A percentile compares a stretch with the other conserved stretches of the same genome.
Conservation (phyloP, 23 tunicate species). For the Styela clava region DNA sequence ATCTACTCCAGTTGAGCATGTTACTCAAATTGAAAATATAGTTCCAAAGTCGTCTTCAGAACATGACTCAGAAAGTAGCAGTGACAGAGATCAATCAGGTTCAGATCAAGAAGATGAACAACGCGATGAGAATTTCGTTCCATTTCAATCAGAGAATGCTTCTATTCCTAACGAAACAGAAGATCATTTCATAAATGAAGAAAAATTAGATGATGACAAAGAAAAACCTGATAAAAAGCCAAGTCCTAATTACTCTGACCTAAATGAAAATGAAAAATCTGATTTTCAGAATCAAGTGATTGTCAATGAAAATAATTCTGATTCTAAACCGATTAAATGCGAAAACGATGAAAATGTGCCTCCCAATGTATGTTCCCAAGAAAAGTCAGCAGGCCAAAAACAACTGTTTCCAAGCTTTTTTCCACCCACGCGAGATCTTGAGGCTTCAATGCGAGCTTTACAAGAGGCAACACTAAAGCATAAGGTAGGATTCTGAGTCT, state of each 20-base stretch:
- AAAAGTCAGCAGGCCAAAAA: not conserved
- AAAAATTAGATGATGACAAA: not conserved
- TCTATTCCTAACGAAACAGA: not conserved
- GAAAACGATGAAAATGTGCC: constrained; percentile 4
- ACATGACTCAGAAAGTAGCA: too few relatives aligned
- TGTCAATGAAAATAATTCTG: not conserved
- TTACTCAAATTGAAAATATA: too few relatives aligned
- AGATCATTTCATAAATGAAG: not conserved
- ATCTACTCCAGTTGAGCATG: too few relatives aligned
- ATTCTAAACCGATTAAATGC: not conserved
- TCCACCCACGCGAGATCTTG: constrained; percentile 55
- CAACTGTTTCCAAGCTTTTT: constrained; percentile 49
- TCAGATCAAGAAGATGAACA: too few relatives aligned
- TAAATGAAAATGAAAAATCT: not conserved
- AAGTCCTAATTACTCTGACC: not conserved
- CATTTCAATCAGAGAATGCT: not conserved
- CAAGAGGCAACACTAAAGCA: constrained; percentile 69
- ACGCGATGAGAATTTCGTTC: not conserved
- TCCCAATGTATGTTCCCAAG: not conserved
- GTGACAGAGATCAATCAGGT: too few relatives aligned
- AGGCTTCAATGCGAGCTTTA: constrained; percentile 61
- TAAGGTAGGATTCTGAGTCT: too few relatives aligned
- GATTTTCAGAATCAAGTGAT: not conserved
- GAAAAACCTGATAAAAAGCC: not conserved
- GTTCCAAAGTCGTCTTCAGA: too few relatives aligned